Evolutionary conservation across 23 tunicate species (phyloP).

Genomic region (Diplosoma virens): DNA sequence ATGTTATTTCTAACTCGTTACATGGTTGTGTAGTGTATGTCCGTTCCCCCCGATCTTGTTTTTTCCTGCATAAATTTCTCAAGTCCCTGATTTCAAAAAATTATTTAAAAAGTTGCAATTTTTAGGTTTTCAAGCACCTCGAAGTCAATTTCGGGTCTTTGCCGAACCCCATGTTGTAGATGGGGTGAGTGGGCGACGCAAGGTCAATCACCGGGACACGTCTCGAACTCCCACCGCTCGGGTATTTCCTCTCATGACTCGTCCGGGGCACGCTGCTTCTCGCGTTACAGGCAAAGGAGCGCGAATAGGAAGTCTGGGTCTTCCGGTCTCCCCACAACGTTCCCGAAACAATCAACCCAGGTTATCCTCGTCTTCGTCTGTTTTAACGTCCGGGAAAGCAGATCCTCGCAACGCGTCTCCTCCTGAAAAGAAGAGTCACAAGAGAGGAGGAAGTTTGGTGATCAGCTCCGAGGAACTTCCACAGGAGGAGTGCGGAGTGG

Average conservation of each 20-base stretch:
- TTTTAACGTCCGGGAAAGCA: not conserved
- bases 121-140: conserved; percentile 73
- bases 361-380: not conserved
- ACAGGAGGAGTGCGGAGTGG: conserved; percentile 42
- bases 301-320: conserved; percentile 17
- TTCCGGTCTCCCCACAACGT: conserved; percentile 19
- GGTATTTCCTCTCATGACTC: conserved; percentile 68
- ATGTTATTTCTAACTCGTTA: too few species aligned
- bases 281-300: conserved; percentile 10
- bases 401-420: not conserved
- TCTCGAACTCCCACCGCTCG: conserved; percentile 73
- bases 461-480: conserved; percentile 64
- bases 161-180: conserved; percentile 69
- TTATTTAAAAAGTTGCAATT: too few species aligned
- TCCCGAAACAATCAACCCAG: not conserved
- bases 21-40: too few species aligned
- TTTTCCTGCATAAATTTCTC: too few species aligned
- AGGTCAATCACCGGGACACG: conserved; percentile 35
- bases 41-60: too few species aligned
- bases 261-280: conserved; percentile 72
- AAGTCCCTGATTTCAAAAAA: too few species aligned
- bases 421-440: conserved; percentile 20
- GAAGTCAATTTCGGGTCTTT: conserved; percentile 70
- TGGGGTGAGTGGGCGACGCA: conserved; percentile 15
- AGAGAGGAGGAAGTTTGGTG: conserved; percentile 34